Percentiles rank a stretch among this genome's conserved stretches.
phyloP scores from a whole-genome alignment of 2,797 vertebrate genomes.

The Garrulus glandarius region DNA sequence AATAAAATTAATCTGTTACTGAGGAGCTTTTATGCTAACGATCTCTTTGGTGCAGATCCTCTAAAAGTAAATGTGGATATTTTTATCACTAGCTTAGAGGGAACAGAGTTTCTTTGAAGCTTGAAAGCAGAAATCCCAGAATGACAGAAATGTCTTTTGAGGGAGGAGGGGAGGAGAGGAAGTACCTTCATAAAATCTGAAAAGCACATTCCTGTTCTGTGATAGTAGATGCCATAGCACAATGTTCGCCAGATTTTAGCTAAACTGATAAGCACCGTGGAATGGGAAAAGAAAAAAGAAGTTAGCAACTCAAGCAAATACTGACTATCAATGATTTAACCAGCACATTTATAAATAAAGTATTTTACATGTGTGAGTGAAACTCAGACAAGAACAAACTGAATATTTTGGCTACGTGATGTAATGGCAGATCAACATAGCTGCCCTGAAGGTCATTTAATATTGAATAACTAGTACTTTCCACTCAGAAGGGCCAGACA shows the following conservation, averaged over 20 bases:
- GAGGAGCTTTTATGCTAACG: neutral
- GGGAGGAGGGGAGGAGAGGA: neutral
- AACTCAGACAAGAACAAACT: neutral
- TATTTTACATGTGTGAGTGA: neutral
- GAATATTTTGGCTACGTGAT: neutral
- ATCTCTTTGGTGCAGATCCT: neutral
- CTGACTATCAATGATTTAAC: neutral
- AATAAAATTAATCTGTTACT: neutral
- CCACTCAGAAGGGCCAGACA: neutral
- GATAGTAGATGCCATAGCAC: neutral
- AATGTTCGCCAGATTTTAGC: neutral
- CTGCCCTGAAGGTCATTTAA: neutral
- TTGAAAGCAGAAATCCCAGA: conserved; percentile 36
- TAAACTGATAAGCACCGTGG: neutral
- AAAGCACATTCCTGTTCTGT: neutral
- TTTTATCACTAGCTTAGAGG: neutral
- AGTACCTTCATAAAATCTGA: conserved; percentile 22
- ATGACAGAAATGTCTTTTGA: neutral
- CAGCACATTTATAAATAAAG: neutral
- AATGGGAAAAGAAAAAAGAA: neutral
- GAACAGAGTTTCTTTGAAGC: conserved; percentile 51
- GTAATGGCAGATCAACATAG: neutral
- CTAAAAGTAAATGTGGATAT: neutral
- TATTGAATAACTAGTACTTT: neutral
- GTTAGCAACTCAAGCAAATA: neutral